Evolutionary conservation across 2,888 invertebrate species (phyloP).

Genomic region (Prenolepis imparis): DNA sequence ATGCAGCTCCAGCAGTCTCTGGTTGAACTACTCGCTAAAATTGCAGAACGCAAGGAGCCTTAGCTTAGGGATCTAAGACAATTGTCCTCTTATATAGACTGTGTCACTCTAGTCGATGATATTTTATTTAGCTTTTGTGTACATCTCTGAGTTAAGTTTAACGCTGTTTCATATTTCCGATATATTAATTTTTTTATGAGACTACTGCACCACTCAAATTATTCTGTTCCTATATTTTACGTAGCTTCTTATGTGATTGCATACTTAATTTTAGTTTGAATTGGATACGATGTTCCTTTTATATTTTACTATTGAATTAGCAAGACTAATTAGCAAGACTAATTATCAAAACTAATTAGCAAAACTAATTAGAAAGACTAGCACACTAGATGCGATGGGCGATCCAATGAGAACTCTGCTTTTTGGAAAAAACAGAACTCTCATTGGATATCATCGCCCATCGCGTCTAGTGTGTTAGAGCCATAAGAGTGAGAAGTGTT

Average conservation of each 20-base stretch:
- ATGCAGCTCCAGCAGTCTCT: neutral
- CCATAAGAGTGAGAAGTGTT: neutral
- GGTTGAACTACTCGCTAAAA: neutral
- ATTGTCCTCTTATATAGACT: neutral
- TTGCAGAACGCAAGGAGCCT: neutral
- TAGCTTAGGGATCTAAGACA: neutral
- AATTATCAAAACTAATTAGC: too few species aligned
- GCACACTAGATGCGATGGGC: too few species aligned
- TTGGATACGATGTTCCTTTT: too few species aligned
- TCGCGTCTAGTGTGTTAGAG: neutral
- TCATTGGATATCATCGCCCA: too few species aligned
- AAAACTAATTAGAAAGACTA: too few species aligned
- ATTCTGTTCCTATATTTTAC: too few species aligned
- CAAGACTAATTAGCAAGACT: constrained; percentile 7
- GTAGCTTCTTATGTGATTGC: too few species aligned
- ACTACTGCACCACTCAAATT: too few species aligned
- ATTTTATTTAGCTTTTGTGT: constrained; percentile 2
- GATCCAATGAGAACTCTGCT: neutral
- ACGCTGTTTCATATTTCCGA: neutral
- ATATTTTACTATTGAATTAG: neutral
- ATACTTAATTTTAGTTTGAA: too few species aligned
- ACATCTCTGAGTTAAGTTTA: neutral
- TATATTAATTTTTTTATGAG: too few species aligned
- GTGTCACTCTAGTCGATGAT: neutral
- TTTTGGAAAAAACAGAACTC: neutral